Evolutionary conservation across 2,888 invertebrate species (phyloP), one percentile per base, ranked within the genome.

Genomic region (Ophonus ardosiacus): DNA sequence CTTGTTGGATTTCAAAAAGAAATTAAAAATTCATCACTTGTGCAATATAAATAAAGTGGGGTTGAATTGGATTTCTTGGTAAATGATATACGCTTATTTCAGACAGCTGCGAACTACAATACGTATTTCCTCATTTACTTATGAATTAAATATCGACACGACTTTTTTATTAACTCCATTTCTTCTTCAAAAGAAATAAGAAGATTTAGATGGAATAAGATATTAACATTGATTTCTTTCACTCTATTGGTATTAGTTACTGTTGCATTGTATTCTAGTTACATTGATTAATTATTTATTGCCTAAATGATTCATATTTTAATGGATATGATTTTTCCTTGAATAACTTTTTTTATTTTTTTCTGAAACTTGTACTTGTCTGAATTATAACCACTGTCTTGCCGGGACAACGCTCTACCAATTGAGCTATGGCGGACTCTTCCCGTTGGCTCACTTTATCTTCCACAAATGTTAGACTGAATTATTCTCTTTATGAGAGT

Each of bases 31-130:
- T 74, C 61, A 83, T 83, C 43, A 38, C 40, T 83, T 83, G 59
- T 59, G 82, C 71, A 82, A 82, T 82, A 82, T 82, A 82, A 71
- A 82, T 82, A 82, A 82, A 68, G 81, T 38, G 56, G 59, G 56
- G 71, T 43, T 51, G 51, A 76, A 51, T 76, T 76, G 76, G 17
- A 51, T 76, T 76, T 76, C 76, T 17, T 21, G 18, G 76, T 76
- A 76, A 76, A 76, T 56, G 51, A 76, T 76, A 51, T 17, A 56
- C 43, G n/a, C 43, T 71, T 71, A 71, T 51, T 18, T 18, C 7
- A 51, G 56, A 76, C 76, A 76, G 43, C 76, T 76, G 76, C 21
- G 38, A 13, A 68, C 21, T 68, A 38, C 31, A 31, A 24, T 68
- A 68, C 38, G 68, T 68, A 15, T 31, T 68, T 68, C n/a, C 31